phyloP scores from a whole-genome alignment of 2,797 vertebrate genomes.

The Sebastes vulpes region DNA sequence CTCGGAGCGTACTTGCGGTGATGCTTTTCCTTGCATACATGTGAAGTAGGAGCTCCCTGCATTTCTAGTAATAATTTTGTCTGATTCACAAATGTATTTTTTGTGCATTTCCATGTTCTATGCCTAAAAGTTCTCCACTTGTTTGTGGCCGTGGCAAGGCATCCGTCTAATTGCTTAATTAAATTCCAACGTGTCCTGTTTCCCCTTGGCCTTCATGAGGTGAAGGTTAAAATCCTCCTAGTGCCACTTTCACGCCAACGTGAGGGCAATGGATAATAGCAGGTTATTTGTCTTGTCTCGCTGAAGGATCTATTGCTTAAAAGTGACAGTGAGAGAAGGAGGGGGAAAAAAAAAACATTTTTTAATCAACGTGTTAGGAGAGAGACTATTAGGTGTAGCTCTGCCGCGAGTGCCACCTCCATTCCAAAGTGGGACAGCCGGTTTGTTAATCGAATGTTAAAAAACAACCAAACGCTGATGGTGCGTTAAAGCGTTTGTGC shows the following conservation, averaged over 20 bases:
- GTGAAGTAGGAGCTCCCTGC: background rate
- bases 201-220: constrained; percentile 53
- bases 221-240: constrained; percentile 79
- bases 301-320: constrained; percentile 71
- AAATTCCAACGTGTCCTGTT: constrained; percentile 59
- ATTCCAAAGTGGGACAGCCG: constrained; percentile 59
- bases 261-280: constrained; percentile 73
- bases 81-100: background rate
- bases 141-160: constrained; percentile 53
- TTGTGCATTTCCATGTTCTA: background rate
- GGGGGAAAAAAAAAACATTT: constrained; percentile 2
- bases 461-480: constrained; percentile 42
- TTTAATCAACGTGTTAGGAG: constrained; percentile 33
- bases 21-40: background rate
- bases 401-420: constrained; percentile 59
- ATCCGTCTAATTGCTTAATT: constrained; percentile 80
- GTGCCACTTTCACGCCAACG: constrained; percentile 73
- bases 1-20: background rate
- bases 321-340: constrained; percentile 50
- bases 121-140: constrained; percentile 28
- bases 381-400: constrained; percentile 51
- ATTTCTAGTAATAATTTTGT: background rate
- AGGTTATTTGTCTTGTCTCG: constrained; percentile 71
- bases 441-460: constrained; percentile 78
- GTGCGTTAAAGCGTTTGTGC: constrained; percentile 31